Evolutionary conservation across 2,888 invertebrate genomes (phyloP), one percentile per base, ranked within the genome.

Genomic region (Machimus rusticus): DNA sequence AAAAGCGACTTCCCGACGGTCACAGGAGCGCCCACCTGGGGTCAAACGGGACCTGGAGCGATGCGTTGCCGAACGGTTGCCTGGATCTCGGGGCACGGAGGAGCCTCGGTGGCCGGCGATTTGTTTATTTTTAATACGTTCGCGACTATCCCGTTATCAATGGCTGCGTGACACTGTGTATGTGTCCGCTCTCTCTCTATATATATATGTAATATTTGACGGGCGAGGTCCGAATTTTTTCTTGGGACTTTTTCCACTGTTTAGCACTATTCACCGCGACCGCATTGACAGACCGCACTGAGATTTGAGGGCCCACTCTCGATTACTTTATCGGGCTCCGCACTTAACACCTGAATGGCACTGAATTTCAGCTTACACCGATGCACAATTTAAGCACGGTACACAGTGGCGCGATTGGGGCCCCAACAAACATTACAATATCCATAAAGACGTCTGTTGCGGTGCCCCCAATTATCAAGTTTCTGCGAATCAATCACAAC

Each of bases 201-300:
- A 57, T 86, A 78, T 66, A 86, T 79, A 78, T 86, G 66, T 66
- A 86, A 78, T 90, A 90, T 91, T 90, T 90, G 90, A 92, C 92
- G 92, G 92, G 92, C 92, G 92, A 92, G 92, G 92, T 90, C 91
- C 91, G 90, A 91, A 76, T 39, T 82, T 87, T 87, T 82, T 87
- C 81, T 37, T 43, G 16, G 34, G 14, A 51, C 46, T 46, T 34
- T 79, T 74, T 74, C 16, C 46, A 31, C 66, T 66, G 74, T 87
- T 87, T 76, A 39, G 23, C 81, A 84, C 84, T 51, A 85, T 85
- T 85, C 74, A 85, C 74, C 34, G n/a, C 31, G 74, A 84, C 43
- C 46, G 43, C 23, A 85, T 46, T 74, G 74, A 46, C 43, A 85
- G 46, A 85, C 23, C 74, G 74, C 85, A 85, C 85, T 74, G 8